These are phyloP conservation scores for Sphaerophoria rueppellii DNA, from an alignment of 2,888 invertebrate genomes.

Conservation along the genomic window DNA sequence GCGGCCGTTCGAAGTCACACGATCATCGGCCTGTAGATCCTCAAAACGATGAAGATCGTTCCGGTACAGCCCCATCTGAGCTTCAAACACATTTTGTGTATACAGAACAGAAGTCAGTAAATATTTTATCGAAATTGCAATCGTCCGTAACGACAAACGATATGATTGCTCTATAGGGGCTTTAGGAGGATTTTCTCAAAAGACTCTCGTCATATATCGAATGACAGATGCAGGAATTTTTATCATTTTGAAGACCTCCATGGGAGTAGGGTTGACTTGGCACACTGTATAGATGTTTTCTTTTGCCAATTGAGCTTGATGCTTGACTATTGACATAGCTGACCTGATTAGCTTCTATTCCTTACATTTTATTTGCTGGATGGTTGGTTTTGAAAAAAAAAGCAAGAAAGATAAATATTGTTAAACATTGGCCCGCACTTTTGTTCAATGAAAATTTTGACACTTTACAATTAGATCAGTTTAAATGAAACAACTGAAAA, in stretches of 20 bases:
- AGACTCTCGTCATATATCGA: constrained; percentile 1
- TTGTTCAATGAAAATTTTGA: constrained; percentile 43
- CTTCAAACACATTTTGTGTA: constrained; percentile 15
- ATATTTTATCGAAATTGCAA: constrained; percentile 61
- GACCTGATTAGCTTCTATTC: constrained; percentile 36
- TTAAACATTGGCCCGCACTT: constrained; percentile 60
- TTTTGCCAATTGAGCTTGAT: constrained; percentile 38
- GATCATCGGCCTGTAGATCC: constrained; percentile 36
- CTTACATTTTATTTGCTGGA: neutral
- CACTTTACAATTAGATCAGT: constrained; percentile 62
- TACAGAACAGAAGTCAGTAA: constrained; percentile 14
- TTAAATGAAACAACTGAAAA: constrained; percentile 7
- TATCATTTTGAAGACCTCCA: constrained; percentile 34
- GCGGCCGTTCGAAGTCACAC: constrained; percentile 52
- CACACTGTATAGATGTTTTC: neutral
- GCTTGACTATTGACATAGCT: constrained; percentile 38
- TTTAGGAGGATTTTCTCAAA: constrained; percentile 4
- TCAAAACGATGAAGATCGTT: constrained; percentile 57
- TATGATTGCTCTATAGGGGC: constrained; percentile 37
- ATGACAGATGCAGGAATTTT: constrained; percentile 47
- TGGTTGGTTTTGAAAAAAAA: neutral
- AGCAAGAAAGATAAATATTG: constrained; percentile 40
- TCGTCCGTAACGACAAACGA: constrained; percentile 50
- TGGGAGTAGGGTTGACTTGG: constrained; percentile 15
- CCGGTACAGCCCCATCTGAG: constrained; percentile 35